Conservation (phyloP, 1,140 invertebrate genomes). For the Drosophila pseudoananassae region DNA sequence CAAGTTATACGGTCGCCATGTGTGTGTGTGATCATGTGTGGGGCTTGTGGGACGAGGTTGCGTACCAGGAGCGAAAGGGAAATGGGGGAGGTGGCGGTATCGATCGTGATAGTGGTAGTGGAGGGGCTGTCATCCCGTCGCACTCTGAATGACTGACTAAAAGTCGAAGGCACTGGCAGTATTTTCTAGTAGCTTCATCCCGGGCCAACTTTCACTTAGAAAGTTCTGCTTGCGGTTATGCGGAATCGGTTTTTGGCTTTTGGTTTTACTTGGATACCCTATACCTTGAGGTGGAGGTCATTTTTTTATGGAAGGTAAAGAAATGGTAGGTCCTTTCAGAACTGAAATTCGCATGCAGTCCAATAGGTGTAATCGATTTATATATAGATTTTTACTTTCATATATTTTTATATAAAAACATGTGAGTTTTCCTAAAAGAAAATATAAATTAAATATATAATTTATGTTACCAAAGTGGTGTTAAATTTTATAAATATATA, state of each 20-base stretch:
- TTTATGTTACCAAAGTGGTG: too few relatives aligned
- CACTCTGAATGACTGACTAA: conserved; percentile 44
- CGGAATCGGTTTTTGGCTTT: conserved; percentile 33
- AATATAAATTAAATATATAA: too few relatives aligned
- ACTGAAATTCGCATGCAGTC: too few relatives aligned
- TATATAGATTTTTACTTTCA: too few relatives aligned
- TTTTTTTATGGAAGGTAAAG: neutral
- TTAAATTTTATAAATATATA: too few relatives aligned
- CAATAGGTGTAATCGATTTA: too few relatives aligned
- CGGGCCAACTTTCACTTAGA: conserved; percentile 75
- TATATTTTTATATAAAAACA: too few relatives aligned
- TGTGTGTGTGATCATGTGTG: conserved; percentile 38
- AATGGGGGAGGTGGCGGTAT: conserved; percentile 2
- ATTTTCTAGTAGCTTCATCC: conserved; percentile 76
- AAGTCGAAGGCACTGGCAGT: conserved; percentile 41
- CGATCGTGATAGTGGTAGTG: conserved; percentile 8
- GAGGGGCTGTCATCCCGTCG: conserved; percentile 29
- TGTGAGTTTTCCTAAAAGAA: too few relatives aligned
- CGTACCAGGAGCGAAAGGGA: conserved; percentile 27
- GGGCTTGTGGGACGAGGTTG: conserved; percentile 57
- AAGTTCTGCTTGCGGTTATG: conserved; percentile 78
- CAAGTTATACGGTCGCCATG: conserved; percentile 66
- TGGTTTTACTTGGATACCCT: conserved; percentile 43
- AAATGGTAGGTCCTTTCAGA: too few relatives aligned
- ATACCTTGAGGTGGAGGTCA: neutral